Evolutionary conservation across 1,140 invertebrate species (phyloP), one percentile per base, ranked within the genome.

Genomic region (Micrasema longulum): DNA sequence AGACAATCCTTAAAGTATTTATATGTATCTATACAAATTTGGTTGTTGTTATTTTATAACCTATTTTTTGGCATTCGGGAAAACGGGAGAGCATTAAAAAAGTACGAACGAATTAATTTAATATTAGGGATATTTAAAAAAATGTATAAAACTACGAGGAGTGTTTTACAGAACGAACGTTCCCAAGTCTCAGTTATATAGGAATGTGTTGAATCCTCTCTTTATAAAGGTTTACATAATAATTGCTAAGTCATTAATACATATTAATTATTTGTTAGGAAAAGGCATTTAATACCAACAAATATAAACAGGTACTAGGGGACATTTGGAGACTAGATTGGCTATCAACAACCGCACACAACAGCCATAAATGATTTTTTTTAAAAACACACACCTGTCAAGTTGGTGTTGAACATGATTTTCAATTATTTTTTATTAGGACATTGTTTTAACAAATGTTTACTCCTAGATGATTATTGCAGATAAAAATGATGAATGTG

Each of bases 141-240:
- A 57, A 57, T 18, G 53, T 57, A 57, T 16, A 57, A 57, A 57
- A 57, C 31, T 57, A 57, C 53, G n/a, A 53, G 22, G 50, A 53
- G 6, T 57, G 20, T 57, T 57, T 57, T 35, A 57, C 20, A 11
- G 53, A 57, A 57, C 53, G 16, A 16, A 36, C 14, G 31, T 57
- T 57, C 53, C 53, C 53, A 57, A 57, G 53, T 57, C 53, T 57
- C 20, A 57, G 53, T 57, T 57, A 36, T 36, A 36, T 36, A 57
- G 31, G 53, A 57, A 36, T 57, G 53, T 31, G 12, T 18, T 38
- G 53, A 16, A 57, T 36, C 53, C 53, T 57, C 20, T 57, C 16
- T 38, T 14, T 57, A 36, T 57, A 57, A 12, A 18, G 12, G n/a
- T 6, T 57, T 35, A n/a, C n/a, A n/a, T n/a, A n/a, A n/a, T n/a